These are phyloP conservation scores for Aphodius granarius DNA, from an alignment of 2,888 invertebrate genomes.

Conservation along the genomic window DNA sequence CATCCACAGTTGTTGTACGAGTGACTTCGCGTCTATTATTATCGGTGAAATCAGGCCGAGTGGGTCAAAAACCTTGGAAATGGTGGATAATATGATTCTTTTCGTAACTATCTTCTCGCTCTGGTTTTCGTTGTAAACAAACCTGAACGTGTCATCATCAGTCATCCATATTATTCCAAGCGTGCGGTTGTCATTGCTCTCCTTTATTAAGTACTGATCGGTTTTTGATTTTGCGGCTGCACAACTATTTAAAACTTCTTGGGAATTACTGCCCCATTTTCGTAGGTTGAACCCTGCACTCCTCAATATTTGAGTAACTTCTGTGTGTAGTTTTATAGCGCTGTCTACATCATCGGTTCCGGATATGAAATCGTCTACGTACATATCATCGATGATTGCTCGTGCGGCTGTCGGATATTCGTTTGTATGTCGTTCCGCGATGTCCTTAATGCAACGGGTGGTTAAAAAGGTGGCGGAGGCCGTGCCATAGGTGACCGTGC, in stretches of 20 bases:
- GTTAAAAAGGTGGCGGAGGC: constrained; percentile 15
- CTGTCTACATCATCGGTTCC: not conserved
- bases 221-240: not conserved
- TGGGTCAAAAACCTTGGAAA: constrained; percentile 1
- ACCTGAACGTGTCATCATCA: constrained; percentile 8
- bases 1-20: constrained; percentile 6
- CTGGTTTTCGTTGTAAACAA: not conserved
- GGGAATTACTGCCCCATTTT: constrained; percentile 11
- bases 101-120: not conserved
- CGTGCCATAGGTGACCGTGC: constrained; percentile 14
- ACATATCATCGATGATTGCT: constrained; percentile 12
- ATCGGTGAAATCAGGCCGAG: constrained; percentile 3
- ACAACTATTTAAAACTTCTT: not conserved
- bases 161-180: constrained; percentile 15
- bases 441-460: constrained; percentile 12
- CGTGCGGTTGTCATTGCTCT: constrained; percentile 4
- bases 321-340: not conserved
- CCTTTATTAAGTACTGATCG: constrained; percentile 10
- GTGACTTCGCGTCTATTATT: not conserved
- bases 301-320: constrained; percentile 8
- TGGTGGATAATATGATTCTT: constrained; percentile 1
- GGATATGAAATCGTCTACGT: constrained; percentile 13
- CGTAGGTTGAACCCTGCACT: constrained; percentile 10
- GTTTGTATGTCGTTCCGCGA: not conserved
- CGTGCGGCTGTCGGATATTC: constrained; percentile 1